Evolutionary conservation across 1,140 invertebrate genomes (phyloP).

Genomic region (Ylistrum balloti): DNA sequence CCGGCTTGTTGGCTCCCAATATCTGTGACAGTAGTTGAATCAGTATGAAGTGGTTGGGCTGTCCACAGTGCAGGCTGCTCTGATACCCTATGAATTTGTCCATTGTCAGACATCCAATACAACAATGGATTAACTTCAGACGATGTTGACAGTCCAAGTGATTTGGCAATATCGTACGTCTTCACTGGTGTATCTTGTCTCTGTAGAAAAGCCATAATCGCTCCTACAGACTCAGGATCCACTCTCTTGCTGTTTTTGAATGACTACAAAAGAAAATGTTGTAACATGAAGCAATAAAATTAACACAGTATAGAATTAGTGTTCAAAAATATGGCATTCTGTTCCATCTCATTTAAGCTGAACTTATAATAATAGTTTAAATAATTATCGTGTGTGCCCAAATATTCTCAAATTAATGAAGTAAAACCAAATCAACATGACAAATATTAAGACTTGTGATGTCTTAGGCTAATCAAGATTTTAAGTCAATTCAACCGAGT

Average conservation of each 20-base stretch:
- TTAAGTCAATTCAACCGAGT: too few species aligned
- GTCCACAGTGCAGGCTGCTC: slow-evolving; percentile 70
- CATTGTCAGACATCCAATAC: slow-evolving; percentile 71
- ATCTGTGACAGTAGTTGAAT: background rate
- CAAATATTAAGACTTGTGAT: too few species aligned
- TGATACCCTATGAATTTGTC: slow-evolving; percentile 67
- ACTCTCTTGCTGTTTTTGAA: background rate
- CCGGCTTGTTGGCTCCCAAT: background rate
- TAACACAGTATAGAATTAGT: too few species aligned
- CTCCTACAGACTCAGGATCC: slow-evolving; percentile 33
- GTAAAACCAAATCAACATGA: too few species aligned
- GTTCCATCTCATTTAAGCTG: too few species aligned
- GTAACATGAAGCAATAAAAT: too few species aligned
- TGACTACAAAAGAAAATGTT: background rate
- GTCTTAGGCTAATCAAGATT: too few species aligned
- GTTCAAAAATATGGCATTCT: too few species aligned
- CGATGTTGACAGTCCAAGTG: slow-evolving; percentile 69
- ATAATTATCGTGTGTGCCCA: too few species aligned
- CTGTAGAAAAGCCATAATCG: slow-evolving; percentile 56
- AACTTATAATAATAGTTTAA: too few species aligned
- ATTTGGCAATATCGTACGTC: slow-evolving; percentile 72
- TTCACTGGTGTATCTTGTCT: slow-evolving; percentile 63
- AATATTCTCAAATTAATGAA: too few species aligned
- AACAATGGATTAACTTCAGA: slow-evolving; percentile 75
- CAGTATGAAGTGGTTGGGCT: slow-evolving; percentile 41